Conservation (phyloP, 2,888 invertebrate genomes). For the Epinotia bilunana region DNA sequence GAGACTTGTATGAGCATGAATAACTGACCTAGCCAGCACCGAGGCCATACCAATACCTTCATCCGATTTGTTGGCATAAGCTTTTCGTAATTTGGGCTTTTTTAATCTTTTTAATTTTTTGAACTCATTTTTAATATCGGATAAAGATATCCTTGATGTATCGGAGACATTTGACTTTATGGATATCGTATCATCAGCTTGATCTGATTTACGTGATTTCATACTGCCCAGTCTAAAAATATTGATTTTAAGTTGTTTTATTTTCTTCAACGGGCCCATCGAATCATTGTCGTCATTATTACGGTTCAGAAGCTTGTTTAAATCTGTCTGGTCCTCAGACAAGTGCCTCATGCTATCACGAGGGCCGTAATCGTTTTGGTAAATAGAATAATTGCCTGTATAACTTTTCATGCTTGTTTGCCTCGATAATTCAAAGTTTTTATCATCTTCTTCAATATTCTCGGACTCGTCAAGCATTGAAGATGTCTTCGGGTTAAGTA, state of each 20-base stretch:
- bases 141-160: constrained; percentile 74
- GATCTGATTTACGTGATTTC: constrained; percentile 83
- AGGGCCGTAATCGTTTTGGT: constrained; percentile 71
- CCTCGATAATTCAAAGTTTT: constrained; percentile 61
- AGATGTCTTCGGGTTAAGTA: constrained; percentile 72
- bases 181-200: constrained; percentile 81
- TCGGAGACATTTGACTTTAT: constrained; percentile 81
- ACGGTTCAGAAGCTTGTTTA: constrained; percentile 81
- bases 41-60: constrained; percentile 87
- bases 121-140: constrained; percentile 74
- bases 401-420: constrained; percentile 69
- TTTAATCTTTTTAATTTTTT: constrained; percentile 76
- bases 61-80: constrained; percentile 68
- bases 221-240: constrained; percentile 86
- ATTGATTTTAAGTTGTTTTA: constrained; percentile 86
- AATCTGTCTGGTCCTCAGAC: constrained; percentile 74
- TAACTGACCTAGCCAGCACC: constrained; percentile 86
- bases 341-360: constrained; percentile 72
- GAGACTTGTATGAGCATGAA: constrained; percentile 84
- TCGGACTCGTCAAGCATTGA: constrained; percentile 72
- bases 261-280: constrained; percentile 78
- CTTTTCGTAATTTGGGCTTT: constrained; percentile 70
- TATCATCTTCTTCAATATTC: constrained; percentile 72
- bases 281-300: constrained; percentile 80
- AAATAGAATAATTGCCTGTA: constrained; percentile 69